A percentile compares a stretch with the other conserved stretches of the same genome.
Evolutionary conservation across 1,140 invertebrate species (phyloP).

Genomic region (Hesperophylax magnus): DNA sequence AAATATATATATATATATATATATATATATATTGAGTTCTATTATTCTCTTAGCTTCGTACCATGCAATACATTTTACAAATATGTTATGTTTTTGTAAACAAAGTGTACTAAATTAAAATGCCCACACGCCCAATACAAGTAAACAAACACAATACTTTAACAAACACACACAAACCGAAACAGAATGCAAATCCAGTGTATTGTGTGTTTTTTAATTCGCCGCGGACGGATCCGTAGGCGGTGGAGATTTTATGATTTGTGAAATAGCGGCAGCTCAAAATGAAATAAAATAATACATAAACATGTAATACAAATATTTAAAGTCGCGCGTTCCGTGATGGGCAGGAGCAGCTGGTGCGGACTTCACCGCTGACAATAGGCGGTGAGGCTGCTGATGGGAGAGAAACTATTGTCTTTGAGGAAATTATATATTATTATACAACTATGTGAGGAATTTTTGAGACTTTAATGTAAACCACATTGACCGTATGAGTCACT

Average conservation of each 20-base stretch:
- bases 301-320: constrained; percentile 54
- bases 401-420: too few species aligned
- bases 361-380: constrained; percentile 14
- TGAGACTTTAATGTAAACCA: too few species aligned
- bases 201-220: constrained; percentile 4
- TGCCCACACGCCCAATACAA: neutral
- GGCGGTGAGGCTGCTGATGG: too few species aligned
- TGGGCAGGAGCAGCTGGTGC: constrained; percentile 50
- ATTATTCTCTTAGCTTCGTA: too few species aligned
- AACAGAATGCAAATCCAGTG: neutral
- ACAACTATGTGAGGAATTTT: too few species aligned
- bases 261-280: constrained; percentile 49
- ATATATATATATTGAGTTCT: too few species aligned
- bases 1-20: too few species aligned
- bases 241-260: constrained; percentile 55
- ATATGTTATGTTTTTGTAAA: constrained; percentile 14
- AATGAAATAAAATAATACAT: constrained; percentile 53
- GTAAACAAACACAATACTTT: neutral
- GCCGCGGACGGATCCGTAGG: constrained; percentile 37
- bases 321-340: constrained; percentile 36
- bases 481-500: too few species aligned
- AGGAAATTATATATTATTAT: too few species aligned
- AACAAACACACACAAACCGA: neutral
- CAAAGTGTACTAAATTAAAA: constrained; percentile 3
- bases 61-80: neutral